These are phyloP conservation scores for Drosophila borealis DNA, from an alignment of 2,888 invertebrate genomes.

Conservation along the genomic window DNA sequence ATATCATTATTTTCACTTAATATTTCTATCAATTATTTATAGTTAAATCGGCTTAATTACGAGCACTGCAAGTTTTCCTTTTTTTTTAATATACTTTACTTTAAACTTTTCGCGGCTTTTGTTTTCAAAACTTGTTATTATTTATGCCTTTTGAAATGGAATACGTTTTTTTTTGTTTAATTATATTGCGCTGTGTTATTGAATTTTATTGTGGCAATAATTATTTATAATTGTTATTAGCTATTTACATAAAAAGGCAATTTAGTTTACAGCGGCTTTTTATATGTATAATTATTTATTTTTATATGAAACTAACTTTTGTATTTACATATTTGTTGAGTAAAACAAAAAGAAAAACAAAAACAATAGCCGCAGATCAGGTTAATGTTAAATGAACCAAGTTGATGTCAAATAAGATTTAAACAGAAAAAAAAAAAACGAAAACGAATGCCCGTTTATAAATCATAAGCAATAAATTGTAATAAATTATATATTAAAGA, in stretches of 20 bases:
- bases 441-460: neutral
- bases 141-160: constrained; percentile 24
- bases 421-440: neutral
- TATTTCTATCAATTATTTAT: constrained; percentile 29
- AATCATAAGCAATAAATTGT: constrained; percentile 24
- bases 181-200: constrained; percentile 35
- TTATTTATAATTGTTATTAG: constrained; percentile 42
- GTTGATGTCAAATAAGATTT: neutral
- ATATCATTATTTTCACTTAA: constrained; percentile 21
- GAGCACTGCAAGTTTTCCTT: constrained; percentile 1
- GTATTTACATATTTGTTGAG: constrained; percentile 41
- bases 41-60: constrained; percentile 45
- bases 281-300: constrained; percentile 15
- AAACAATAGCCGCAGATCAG: neutral
- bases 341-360: neutral
- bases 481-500: neutral
- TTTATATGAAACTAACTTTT: constrained; percentile 22
- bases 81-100: constrained; percentile 19
- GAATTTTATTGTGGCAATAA: constrained; percentile 37
- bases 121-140: constrained; percentile 30
- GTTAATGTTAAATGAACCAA: constrained; percentile 36
- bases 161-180: constrained; percentile 26
- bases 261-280: constrained; percentile 59
- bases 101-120: constrained; percentile 18
- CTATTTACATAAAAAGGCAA: constrained; percentile 66